Base-by-base conservation (phyloP, 2,797 vertebrate species). In the Kryptopterus vitreolus region DNA sequence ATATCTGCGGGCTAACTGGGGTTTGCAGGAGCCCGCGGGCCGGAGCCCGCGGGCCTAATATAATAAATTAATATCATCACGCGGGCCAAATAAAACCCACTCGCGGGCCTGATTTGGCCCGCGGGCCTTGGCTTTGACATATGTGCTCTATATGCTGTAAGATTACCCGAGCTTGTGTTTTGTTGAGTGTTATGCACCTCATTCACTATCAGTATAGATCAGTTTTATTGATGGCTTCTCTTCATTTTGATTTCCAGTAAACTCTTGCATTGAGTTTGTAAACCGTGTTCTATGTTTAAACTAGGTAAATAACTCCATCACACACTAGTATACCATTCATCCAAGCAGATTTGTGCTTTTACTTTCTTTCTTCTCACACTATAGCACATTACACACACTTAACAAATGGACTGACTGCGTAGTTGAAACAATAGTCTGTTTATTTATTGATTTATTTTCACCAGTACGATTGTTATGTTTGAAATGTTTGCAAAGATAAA, bases 401-500 rank as follows among this genome's bases (percentile, higher is more conserved):
- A 24, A 24, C 10, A 11, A 24, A 58, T 24, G 26, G 20, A 31
- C 15, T 31, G 59, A 31, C 16, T 31, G 11, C 48, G 12, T 29
- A 26, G 46, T 48, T 48, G 62, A 63, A 46, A 43, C 38, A 68
- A n/a, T n/a, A n/a, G n/a, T 46, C 22, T 46, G 22, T 46, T 68
- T 68, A 1, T 3, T 46, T 68, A 5, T 65, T 33, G 11, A 22
- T 33, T 35, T 38, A 35, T 38, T 65, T 22, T 8, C 18, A 16
- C 53, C 22, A 4, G 0, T 11, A 38, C 33, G 8, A 38, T n/a
- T 35, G 62, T 10, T n/a, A 12, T 3, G n/a, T 68, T 24, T 68
- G 22, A 24, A 43, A 16, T 3, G 61, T 63, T 65, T 65, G 33
- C 35, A 38, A 65, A 69, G n/a, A 69, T 48, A 46, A 69, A 69